Conservation (phyloP, 2,797 vertebrate species). For the Brachyalestes nurse region DNA sequence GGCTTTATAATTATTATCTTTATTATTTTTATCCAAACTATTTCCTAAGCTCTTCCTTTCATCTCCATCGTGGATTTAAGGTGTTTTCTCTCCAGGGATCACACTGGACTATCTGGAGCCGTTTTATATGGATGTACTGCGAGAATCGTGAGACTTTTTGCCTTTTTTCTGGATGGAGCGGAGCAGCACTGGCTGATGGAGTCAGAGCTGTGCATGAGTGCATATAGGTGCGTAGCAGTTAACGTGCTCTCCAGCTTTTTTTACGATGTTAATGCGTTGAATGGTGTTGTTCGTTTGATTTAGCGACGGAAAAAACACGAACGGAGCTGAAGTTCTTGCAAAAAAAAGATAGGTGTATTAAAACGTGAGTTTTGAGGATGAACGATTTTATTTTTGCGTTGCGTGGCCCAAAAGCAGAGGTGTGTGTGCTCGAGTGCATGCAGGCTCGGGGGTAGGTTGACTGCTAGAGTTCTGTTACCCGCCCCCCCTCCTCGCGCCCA, state of each 20-base stretch:
- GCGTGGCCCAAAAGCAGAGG: not conserved
- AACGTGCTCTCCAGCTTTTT: not conserved
- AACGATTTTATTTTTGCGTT: not conserved
- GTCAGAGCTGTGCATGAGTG: constrained; percentile 75
- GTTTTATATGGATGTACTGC: constrained; percentile 68
- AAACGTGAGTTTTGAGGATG: no score
- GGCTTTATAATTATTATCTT: not conserved
- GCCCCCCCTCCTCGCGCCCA: constrained; percentile 72
- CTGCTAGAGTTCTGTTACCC: constrained; percentile 70
- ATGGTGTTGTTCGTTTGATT: no score
- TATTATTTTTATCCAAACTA: not conserved
- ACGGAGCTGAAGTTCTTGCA: no score
- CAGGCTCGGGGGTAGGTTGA: constrained; percentile 59
- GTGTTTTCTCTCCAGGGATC: constrained; percentile 40
- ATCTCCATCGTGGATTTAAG: constrained; percentile 61
- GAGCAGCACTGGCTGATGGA: constrained; percentile 74
- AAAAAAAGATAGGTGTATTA: no score
- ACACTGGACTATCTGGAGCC: not conserved
- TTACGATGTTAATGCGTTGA: no score
- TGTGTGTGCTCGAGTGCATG: not conserved
- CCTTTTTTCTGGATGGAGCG: constrained; percentile 67
- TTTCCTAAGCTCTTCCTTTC: not conserved
- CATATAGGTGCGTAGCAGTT: constrained; percentile 75
- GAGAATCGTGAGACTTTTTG: constrained; percentile 49
- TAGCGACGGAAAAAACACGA: no score